Evolutionary conservation across 2,797 vertebrate genomes (phyloP), one percentile per base, ranked within the genome.

Genomic region (Sebastes trivittatus): DNA sequence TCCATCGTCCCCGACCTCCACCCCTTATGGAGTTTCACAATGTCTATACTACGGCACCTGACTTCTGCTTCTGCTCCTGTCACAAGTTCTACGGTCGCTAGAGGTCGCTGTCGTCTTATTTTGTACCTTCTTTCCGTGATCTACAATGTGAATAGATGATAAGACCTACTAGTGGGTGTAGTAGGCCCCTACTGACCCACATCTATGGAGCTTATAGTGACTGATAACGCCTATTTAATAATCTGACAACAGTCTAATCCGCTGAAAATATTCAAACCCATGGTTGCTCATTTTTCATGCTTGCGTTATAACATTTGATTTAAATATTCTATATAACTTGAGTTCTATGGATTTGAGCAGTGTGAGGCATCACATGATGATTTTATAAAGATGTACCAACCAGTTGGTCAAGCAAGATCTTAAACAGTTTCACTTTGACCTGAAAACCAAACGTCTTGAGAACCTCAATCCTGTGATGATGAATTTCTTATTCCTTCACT

Each of bases 31-130:
- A 42, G 38, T 42, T 42, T 42, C 0, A 16, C 38, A 42, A 42
- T 42, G 6, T 42, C 14, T 42, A 6, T 42, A 14, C 5, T 42
- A 42, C 0, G 0, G 38, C 6, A 0, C 38, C 38, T 7, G 14
- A 42, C 38, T 42, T 42, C 38, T 1, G 38, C 0, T 42, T 42
- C 38, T 42, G 38, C 38, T 42, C 38, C 38, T 42, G 38, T 42
- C 14, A 0, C 0, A 42, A 42, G 38, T 42, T 42, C 38, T 42
- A 42, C 6, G 1, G 38, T 42, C 13, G 2, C 36, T 38, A 38
- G 36, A 38, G 38, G 38, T 42, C 38, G 14, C 6, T 42, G 6
- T 16, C 6, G 0, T 42, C 38, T 42, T 42, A 42, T 42, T 42
- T 42, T 42, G 38, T 7, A 42, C 38, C 38, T 1, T 42, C 38